Evolutionary conservation across 2,888 invertebrate genomes (phyloP).

Genomic region (Crioceris asparagi): DNA sequence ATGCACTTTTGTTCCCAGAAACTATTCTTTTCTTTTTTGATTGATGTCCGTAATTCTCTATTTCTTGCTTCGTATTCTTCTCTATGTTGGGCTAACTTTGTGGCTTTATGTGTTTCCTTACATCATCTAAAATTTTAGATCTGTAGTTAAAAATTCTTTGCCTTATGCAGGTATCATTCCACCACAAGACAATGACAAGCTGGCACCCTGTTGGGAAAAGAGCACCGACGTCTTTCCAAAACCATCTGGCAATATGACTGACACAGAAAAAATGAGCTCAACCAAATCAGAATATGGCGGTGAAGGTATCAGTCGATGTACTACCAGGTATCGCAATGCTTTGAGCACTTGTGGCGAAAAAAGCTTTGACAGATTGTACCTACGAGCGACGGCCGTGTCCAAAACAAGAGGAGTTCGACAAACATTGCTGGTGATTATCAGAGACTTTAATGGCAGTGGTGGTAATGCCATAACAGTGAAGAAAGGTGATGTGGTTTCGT

Average conservation of each 20-base stretch:
- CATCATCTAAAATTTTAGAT: too few relatives aligned
- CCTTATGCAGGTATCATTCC: conserved; percentile 32
- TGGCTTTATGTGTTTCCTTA: too few relatives aligned
- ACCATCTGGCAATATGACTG: conserved; percentile 72
- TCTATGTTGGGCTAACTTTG: too few relatives aligned
- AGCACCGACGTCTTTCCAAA: conserved; percentile 71
- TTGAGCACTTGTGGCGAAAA: conserved; percentile 51
- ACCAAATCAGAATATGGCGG: conserved; percentile 57
- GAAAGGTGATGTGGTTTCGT: conserved; percentile 65
- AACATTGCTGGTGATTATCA: conserved; percentile 58
- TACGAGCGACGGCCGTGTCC: conserved; percentile 49
- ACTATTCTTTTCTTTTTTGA: not conserved
- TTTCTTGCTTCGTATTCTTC: too few relatives aligned
- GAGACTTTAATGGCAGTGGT: conserved; percentile 52
- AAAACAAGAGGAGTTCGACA: conserved; percentile 41
- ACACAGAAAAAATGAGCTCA: conserved; percentile 56
- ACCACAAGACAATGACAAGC: conserved; percentile 40
- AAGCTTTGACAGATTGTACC: conserved; percentile 58
- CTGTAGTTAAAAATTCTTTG: too few relatives aligned
- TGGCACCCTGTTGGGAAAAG: conserved; percentile 70
- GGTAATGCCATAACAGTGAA: conserved; percentile 52
- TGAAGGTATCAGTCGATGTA: conserved; percentile 9
- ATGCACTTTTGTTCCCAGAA: not conserved
- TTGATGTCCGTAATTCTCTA: not conserved
- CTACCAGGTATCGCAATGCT: conserved; percentile 27